Percentiles rank a stretch among this genome's conserved stretches.
Conservation (phyloP, 1,140 invertebrate genomes). For the Drosophila tsacasi region DNA sequence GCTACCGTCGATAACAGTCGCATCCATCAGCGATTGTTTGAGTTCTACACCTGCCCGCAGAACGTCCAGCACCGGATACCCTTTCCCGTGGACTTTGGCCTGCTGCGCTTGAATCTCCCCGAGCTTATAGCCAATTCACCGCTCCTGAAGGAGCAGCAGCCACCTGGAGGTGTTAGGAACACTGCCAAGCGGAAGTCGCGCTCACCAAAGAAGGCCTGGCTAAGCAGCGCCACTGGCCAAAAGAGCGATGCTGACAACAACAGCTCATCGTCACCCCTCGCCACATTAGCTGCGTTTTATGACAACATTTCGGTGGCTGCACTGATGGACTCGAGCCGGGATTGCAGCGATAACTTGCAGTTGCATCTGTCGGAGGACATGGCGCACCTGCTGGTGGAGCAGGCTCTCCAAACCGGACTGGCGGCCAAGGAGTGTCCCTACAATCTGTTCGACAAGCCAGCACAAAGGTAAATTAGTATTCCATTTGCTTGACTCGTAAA, state of each 20-base stretch:
- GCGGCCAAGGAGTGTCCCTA: constrained; percentile 64
- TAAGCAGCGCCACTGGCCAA: constrained; percentile 50
- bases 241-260: constrained; percentile 10
- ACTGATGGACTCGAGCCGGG: constrained; percentile 42
- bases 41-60: constrained; percentile 72
- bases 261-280: constrained; percentile 27
- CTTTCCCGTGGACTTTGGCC: constrained; percentile 75
- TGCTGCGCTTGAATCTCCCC: constrained; percentile 67
- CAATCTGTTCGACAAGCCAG: constrained; percentile 72
- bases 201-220: constrained; percentile 77
- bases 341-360: constrained; percentile 61
- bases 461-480: constrained; percentile 54
- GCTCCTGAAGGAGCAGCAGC: constrained; percentile 28
- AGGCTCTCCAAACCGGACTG: constrained; percentile 64
- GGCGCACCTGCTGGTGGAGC: constrained; percentile 71
- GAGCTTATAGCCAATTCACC: constrained; percentile 61
- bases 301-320: constrained; percentile 75
- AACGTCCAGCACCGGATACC: constrained; percentile 69
- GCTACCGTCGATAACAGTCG: constrained; percentile 48
- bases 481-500: background rate
- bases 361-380: constrained; percentile 65
- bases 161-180: background rate
- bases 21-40: constrained; percentile 72
- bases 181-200: constrained; percentile 68
- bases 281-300: constrained; percentile 64